These are phyloP conservation scores for Elysia crispata DNA, from an alignment of 2,888 invertebrate species.

Conservation along the genomic window DNA sequence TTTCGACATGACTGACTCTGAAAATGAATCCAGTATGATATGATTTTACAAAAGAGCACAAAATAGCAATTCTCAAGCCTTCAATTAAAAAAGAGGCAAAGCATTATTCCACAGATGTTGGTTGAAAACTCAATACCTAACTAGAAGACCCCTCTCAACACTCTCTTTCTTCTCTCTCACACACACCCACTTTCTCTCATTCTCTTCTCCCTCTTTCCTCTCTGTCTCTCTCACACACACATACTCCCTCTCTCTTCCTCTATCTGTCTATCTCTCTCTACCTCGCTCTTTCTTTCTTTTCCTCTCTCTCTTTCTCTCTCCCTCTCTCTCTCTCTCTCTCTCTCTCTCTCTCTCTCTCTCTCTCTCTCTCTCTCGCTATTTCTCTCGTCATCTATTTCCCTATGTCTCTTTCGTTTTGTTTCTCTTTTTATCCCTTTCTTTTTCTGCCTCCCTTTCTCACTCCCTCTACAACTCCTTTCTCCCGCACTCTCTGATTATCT, in stretches of 20 bases:
- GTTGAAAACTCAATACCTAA: too few relatives aligned
- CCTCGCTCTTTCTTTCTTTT: not conserved
- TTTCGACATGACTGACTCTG: too few relatives aligned
- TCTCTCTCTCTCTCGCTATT: not conserved
- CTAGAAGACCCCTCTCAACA: too few relatives aligned
- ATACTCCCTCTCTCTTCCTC: not conserved
- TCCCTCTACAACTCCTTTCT: not conserved
- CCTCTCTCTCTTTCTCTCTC: not conserved
- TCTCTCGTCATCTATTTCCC: not conserved
- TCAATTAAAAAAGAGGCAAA: too few relatives aligned
- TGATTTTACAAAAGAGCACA: too few relatives aligned
- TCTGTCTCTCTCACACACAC: slow-evolving; percentile 28
- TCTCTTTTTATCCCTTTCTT: not conserved
- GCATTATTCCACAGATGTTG: too few relatives aligned
- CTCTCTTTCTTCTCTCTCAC: slow-evolving; percentile 17
- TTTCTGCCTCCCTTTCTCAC: not conserved
- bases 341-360: slow-evolving; percentile 2
- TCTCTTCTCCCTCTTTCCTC: not conserved
- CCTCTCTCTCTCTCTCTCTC: not conserved
- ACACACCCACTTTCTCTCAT: not conserved
- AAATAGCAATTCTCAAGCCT: too few relatives aligned
- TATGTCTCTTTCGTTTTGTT: not conserved
- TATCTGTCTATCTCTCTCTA: slow-evolving; percentile 16
- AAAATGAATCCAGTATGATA: too few relatives aligned
- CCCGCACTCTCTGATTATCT: not conserved